A percentile compares a stretch with the other conserved stretches of the same genome.
Evolutionary conservation across 2,888 invertebrate genomes (phyloP).

Genomic region (Rhagophthalmus giganteus): DNA sequence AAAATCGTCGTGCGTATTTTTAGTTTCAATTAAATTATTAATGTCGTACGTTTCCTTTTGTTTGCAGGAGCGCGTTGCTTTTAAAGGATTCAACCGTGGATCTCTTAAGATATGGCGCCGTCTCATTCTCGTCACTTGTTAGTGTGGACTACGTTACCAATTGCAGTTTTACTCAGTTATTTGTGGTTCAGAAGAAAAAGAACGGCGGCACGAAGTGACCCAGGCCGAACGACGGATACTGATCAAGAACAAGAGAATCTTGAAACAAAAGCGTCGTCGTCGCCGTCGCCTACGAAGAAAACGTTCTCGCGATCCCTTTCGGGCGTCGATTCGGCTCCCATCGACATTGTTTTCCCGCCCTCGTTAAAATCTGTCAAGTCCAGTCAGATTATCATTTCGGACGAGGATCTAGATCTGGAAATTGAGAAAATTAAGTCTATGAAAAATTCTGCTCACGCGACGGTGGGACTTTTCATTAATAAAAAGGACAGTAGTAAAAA

Average conservation of each 20-base stretch:
- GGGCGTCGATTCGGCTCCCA: conserved; percentile 67
- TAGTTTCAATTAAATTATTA: too few species aligned
- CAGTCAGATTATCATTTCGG: conserved; percentile 63
- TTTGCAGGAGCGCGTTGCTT: conserved; percentile 55
- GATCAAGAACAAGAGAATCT: conserved; percentile 39
- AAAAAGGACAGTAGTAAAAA: conserved; percentile 4
- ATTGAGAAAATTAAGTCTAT: conserved; percentile 65
- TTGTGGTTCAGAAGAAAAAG: conserved; percentile 83
- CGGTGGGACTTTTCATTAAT: conserved; percentile 9
- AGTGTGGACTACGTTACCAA: conserved; percentile 77
- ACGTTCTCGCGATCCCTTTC: conserved; percentile 56
- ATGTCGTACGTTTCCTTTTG: conserved; percentile 23
- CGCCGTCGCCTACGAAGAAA: conserved; percentile 52
- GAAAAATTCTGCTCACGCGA: conserved; percentile 44
- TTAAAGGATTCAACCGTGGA: conserved; percentile 70
- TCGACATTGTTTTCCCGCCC: conserved; percentile 62
- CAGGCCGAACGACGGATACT: conserved; percentile 55
- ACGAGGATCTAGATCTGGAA: conserved; percentile 70
- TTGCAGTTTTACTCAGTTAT: conserved; percentile 77
- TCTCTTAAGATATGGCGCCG: conserved; percentile 71
- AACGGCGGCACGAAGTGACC: conserved; percentile 73
- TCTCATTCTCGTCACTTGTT: conserved; percentile 69
- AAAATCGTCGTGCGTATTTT: too few species aligned
- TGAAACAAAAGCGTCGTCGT: conserved; percentile 41
- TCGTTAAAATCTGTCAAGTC: conserved; percentile 52